Evolutionary conservation across 2,888 invertebrate species (phyloP).

Genomic region (Hyalella azteca): DNA sequence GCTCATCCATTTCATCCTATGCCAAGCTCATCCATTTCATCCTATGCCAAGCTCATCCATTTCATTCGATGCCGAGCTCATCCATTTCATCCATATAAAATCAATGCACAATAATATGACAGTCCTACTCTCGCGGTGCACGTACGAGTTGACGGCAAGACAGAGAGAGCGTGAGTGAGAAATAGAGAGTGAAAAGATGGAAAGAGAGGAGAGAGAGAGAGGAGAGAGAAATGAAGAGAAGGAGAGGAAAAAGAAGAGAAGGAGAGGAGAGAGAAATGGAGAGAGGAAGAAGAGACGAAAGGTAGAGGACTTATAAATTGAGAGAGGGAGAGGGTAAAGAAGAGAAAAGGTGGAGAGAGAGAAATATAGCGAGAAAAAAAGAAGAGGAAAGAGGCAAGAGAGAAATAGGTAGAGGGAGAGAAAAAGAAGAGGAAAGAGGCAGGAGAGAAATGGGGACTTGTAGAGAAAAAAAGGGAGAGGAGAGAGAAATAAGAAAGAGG

Average conservation of each 20-base stretch:
- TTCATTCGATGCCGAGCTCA: no score
- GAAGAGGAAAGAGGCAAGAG: not conserved
- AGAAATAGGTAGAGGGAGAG: not conserved
- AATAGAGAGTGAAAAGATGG: not conserved
- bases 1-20: no score
- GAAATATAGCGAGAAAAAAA: not conserved
- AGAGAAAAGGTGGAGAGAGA: not conserved
- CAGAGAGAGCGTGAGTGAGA: not conserved
- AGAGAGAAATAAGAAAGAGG: not conserved
- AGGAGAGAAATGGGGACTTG: not conserved
- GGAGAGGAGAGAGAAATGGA: not conserved
- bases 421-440: not conserved
- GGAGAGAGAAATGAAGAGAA: not conserved
- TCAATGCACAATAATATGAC: no score
- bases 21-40: no score
- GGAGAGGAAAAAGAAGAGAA: not conserved
- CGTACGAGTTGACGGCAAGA: not conserved
- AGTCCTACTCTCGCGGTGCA: no score
- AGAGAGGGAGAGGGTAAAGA: not conserved
- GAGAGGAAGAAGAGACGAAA: not conserved
- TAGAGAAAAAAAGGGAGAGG: not conserved
- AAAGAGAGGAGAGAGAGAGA: slow-evolving; percentile 9
- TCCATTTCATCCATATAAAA: no score
- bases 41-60: no score
- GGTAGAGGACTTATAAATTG: not conserved